A percentile compares a stretch with the other conserved stretches of the same genome.
Evolutionary conservation across 2,888 invertebrate genomes (phyloP).

Genomic region (Oscheius myriophilus): DNA sequence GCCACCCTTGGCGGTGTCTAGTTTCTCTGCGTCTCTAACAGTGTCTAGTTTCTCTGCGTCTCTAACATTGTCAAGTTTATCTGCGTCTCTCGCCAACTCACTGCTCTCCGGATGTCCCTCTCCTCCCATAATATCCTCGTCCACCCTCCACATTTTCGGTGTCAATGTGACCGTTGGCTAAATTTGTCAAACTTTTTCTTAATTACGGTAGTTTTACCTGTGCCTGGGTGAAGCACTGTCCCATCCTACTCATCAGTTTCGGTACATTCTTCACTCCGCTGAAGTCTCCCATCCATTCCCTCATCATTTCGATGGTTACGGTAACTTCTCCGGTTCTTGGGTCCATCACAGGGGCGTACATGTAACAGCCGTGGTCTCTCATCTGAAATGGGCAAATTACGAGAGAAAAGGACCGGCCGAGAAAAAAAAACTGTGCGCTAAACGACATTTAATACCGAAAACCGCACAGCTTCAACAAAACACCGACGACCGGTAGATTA

Average conservation of each 20-base stretch:
- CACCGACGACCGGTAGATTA: too few relatives aligned
- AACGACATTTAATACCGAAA: too few relatives aligned
- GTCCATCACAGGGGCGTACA: slow-evolving; percentile 49
- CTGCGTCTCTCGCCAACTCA: background rate
- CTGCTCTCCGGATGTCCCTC: slow-evolving; percentile 30
- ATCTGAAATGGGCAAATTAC: slow-evolving; percentile 35
- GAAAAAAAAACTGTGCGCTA: background rate
- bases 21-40: too few relatives aligned
- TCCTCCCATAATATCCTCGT: slow-evolving; percentile 50
- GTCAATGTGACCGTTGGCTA: slow-evolving; percentile 44
- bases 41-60: too few relatives aligned
- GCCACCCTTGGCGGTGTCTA: too few relatives aligned
- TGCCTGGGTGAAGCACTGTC: slow-evolving; percentile 71
- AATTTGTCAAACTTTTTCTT: slow-evolving; percentile 2
- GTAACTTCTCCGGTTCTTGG: slow-evolving; percentile 34
- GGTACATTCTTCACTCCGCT: slow-evolving; percentile 59
- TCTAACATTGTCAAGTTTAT: too few relatives aligned
- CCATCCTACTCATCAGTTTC: slow-evolving; percentile 71
- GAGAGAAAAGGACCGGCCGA: background rate
- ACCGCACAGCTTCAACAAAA: too few relatives aligned
- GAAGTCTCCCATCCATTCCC: slow-evolving; percentile 66
- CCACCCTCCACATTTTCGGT: slow-evolving; percentile 46
- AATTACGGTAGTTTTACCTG: slow-evolving; percentile 31
- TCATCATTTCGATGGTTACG: slow-evolving; percentile 44
- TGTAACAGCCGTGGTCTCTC: slow-evolving; percentile 68